These are phyloP conservation scores for Syngnathus typhle DNA, from an alignment of 2,113 vertebrate genomes.

Conservation along the genomic window DNA sequence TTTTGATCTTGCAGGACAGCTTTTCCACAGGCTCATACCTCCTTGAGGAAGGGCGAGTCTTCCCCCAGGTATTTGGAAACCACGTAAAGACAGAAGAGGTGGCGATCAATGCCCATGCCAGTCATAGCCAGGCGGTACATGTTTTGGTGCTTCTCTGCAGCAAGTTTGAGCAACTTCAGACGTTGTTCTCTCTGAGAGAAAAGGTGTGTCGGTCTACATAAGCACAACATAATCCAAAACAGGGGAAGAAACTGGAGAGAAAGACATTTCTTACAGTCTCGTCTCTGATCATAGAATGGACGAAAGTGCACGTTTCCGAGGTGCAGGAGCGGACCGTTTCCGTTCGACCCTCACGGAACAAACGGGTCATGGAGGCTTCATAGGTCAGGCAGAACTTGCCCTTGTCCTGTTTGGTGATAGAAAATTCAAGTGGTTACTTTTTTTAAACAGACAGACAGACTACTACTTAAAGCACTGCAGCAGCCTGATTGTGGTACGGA, in stretches of 20 bases:
- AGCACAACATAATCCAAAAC: background rate
- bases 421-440: background rate
- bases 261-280: constrained; percentile 69
- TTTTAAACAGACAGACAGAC: too few species aligned
- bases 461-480: background rate
- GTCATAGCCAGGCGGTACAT: constrained; percentile 91
- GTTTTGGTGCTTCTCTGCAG: constrained; percentile 82
- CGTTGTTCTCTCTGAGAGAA: constrained; percentile 73
- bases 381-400: constrained; percentile 92
- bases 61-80: constrained; percentile 93
- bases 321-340: constrained; percentile 96
- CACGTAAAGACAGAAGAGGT: constrained; percentile 96
- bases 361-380: constrained; percentile 96
- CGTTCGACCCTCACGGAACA: constrained; percentile 92
- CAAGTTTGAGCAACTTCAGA: constrained; percentile 70
- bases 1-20: too few species aligned
- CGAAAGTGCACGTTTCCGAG: constrained; percentile 79
- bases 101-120: constrained; percentile 88
- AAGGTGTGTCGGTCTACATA: background rate
- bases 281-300: constrained; percentile 78
- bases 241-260: background rate
- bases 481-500: background rate
- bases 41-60: constrained; percentile 91
- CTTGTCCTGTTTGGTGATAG: constrained; percentile 79
- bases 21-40: constrained; percentile 64